Conservation (phyloP, 1,140 invertebrate genomes). For the Zophobas morio region DNA sequence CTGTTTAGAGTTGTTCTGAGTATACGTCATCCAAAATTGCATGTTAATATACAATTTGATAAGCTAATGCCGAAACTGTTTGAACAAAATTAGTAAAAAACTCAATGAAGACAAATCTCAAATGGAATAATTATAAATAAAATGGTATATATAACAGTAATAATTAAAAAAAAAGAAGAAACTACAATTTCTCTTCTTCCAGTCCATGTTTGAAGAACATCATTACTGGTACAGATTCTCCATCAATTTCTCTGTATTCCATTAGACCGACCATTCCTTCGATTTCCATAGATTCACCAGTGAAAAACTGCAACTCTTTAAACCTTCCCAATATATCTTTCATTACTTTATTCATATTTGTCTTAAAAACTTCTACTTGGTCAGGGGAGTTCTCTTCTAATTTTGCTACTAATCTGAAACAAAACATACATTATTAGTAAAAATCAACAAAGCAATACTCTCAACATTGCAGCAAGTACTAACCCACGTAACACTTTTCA, state of each 20-base stretch:
- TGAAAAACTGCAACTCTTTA: slow-evolving; percentile 95
- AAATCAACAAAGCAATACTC: slow-evolving; percentile 15
- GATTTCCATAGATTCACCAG: slow-evolving; percentile 94
- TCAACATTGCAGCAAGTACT: too few species aligned
- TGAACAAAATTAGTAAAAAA: slow-evolving; percentile 14
- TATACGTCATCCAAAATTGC: slow-evolving; percentile 19
- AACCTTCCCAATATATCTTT: slow-evolving; percentile 93
- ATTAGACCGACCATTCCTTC: slow-evolving; percentile 94
- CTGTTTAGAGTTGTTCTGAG: slow-evolving; percentile 29
- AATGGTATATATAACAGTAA: slow-evolving; percentile 33
- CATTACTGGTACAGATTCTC: slow-evolving; percentile 85
- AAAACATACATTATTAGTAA: slow-evolving; percentile 57
- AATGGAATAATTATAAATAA: slow-evolving; percentile 15
- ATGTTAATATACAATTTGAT: background rate
- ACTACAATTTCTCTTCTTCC: slow-evolving; percentile 92
- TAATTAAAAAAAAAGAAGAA: slow-evolving; percentile 12
- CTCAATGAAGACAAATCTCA: slow-evolving; percentile 24
- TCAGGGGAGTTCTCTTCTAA: slow-evolving; percentile 85
- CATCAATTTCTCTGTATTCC: slow-evolving; percentile 93
- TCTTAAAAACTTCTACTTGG: slow-evolving; percentile 91
- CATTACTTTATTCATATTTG: slow-evolving; percentile 95
- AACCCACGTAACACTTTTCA: too few species aligned
- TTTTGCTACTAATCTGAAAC: slow-evolving; percentile 83
- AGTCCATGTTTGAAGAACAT: slow-evolving; percentile 98
- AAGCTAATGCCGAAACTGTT: slow-evolving; percentile 25